Evolutionary conservation across 1,140 invertebrate species (phyloP).

Genomic region (Sitodiplosis mosellana): DNA sequence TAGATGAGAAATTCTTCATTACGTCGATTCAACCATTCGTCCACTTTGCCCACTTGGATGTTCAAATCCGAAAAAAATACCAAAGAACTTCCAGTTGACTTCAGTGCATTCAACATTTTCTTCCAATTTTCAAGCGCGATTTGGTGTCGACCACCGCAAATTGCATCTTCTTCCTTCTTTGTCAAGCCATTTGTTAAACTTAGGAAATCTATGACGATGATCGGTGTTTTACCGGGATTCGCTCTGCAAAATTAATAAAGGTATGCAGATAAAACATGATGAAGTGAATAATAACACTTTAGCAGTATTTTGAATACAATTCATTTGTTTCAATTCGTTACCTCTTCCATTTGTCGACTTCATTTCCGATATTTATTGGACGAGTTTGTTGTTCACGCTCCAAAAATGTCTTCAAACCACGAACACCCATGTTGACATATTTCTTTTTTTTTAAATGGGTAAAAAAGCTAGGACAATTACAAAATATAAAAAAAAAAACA

Average conservation of each 20-base stretch:
- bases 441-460: too few species aligned
- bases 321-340: not conserved
- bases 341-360: not conserved
- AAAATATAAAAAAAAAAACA: too few species aligned
- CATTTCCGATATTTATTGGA: not conserved
- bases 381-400: not conserved
- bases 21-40: not conserved
- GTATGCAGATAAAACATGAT: not conserved
- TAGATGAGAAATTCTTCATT: not conserved
- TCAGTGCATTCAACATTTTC: not conserved
- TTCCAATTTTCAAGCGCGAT: not conserved
- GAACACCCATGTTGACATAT: slow-evolving; percentile 1
- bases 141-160: not conserved
- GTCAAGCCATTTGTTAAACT: not conserved
- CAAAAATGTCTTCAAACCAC: not conserved
- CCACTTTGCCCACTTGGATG: not conserved
- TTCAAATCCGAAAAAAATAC: not conserved
- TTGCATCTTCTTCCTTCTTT: not conserved
- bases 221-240: not conserved
- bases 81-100: not conserved
- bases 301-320: not conserved
- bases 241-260: not conserved
- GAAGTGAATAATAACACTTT: too few species aligned
- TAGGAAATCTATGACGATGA: not conserved
- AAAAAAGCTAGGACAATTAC: too few species aligned